phyloP scores from a whole-genome alignment of 2,113 vertebrate genomes.

The Fregata magnificens region DNA sequence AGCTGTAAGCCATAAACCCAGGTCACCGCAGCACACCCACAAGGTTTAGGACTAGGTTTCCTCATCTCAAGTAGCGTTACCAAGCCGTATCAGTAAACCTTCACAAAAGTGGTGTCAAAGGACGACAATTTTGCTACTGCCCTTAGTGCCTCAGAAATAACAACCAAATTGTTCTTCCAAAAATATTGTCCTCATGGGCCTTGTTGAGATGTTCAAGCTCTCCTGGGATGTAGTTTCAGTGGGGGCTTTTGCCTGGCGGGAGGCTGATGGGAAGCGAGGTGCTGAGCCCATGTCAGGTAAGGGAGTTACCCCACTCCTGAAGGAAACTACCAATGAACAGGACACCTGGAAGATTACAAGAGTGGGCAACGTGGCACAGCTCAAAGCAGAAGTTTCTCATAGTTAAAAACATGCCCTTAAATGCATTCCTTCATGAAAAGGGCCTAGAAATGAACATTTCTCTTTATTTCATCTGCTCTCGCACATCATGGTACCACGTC shows the following conservation, averaged over 20 bases:
- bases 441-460: neutral
- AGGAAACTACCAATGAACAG: neutral
- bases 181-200: neutral
- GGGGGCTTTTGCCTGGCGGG: neutral
- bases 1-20: neutral
- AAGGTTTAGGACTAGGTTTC: neutral
- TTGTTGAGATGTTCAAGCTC: neutral
- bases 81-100: neutral
- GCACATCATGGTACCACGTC: neutral
- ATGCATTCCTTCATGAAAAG: neutral
- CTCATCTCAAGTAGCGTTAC: neutral
- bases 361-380: accelerated
- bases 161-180: neutral
- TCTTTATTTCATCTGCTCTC: neutral
- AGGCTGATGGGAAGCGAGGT: neutral
- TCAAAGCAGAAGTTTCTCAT: neutral
- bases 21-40: neutral
- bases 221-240: neutral
- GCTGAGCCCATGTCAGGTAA: neutral
- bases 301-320: neutral
- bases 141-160: neutral
- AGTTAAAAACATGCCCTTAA: neutral
- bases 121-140: neutral
- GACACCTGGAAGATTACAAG: neutral
- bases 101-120: neutral